These are phyloP conservation scores for Saturnia pavonia DNA, from an alignment of 2,888 invertebrate genomes.

Conservation along the genomic window DNA sequence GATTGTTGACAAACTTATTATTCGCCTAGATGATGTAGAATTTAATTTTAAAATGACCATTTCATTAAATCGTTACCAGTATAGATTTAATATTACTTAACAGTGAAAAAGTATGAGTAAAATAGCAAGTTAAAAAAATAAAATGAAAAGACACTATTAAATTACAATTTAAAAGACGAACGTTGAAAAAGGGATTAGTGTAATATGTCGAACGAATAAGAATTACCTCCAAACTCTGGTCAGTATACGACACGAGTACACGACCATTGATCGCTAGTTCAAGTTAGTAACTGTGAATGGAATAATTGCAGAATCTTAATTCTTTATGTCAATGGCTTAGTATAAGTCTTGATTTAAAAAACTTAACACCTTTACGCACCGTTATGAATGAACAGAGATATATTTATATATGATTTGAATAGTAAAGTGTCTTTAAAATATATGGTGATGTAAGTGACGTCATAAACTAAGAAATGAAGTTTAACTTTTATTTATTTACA, in stretches of 20 bases:
- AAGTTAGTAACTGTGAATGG: slow-evolving; percentile 12
- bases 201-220: background rate
- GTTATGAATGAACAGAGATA: background rate
- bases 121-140: background rate
- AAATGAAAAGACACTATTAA: background rate
- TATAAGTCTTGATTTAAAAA: background rate
- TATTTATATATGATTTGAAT: no score
- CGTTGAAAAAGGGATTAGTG: background rate
- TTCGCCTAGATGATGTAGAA: no score
- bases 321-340: background rate
- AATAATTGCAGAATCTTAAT: slow-evolving; percentile 13
- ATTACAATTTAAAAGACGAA: background rate
- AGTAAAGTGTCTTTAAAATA: no score
- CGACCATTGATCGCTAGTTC: slow-evolving; percentile 12
- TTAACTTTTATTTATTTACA: no score
- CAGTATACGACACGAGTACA: background rate
- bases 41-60: background rate
- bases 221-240: background rate
- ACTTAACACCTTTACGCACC: background rate
- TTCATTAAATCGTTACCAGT: background rate
- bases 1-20: no score
- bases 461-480: no score
- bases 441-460: no score
- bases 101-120: background rate
- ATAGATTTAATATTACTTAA: background rate